Evolutionary conservation across 2,797 vertebrate species (phyloP), one percentile per base, ranked within the genome.

Genomic region (Neosilurus hyrtlii): DNA sequence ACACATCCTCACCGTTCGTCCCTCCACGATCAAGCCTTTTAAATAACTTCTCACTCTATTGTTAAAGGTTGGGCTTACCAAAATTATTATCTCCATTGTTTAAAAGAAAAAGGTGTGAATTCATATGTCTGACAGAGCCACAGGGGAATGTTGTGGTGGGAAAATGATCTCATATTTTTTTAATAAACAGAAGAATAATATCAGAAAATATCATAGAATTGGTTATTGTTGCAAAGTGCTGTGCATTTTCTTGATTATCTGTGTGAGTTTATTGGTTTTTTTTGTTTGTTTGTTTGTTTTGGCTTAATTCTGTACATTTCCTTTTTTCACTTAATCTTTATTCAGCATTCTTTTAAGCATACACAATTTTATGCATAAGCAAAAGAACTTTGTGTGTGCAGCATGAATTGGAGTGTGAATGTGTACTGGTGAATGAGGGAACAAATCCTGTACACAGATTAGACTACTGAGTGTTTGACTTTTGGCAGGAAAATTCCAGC

Each of bases 1-100:
- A 10, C 79, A 52, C 74, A 74, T 74, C 68, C 79, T 79, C 74
- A 59, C 24, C 24, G n/a, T 74, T 84, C 37, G 1, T 12, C 26
- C 9, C 16, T 12, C 26, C 54, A 57, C 26, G 57, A 22, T 57
- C 18, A 22, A 74, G 14, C 54, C 56, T 35, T 16, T 7, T 30
- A 26, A 73, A 26, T 73, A 11, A 6, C 26, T 56, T 30, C 24
- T 56, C 8, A 1, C 15, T 18, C 3, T 30, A 6, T 18, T 16
- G 15, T n/a, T 6, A n/a, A 70, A 70, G 43, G 20, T 43, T 49
- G 22, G 67, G 35, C 7, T 49, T 3, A 51, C 5, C 2, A 26
- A 54, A 18, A 30, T 56, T 4, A 56, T 56, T 73, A 52, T 11
- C 24, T 20, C 4, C 52, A 57, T 0, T 12, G 52, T 20, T 30